Percentiles rank a stretch among this genome's conserved stretches.
Conservation (phyloP, 2,113 vertebrate species). For the Psettodes erumei region DNA sequence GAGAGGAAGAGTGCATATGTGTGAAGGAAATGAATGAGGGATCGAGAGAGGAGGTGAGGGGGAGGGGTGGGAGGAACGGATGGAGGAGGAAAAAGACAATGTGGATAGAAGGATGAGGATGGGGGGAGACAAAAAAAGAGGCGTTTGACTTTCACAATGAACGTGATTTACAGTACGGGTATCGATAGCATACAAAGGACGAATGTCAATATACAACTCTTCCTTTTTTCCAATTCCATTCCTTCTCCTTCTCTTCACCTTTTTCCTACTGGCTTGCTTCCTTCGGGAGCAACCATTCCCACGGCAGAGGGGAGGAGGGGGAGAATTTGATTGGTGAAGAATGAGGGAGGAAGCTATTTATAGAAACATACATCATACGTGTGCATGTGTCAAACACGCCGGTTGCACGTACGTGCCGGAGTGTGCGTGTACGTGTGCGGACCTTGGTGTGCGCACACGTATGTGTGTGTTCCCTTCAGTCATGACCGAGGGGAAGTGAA, state of each 20-base stretch:
- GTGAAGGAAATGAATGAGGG: slow-evolving; percentile 28
- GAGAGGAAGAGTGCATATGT: slow-evolving; percentile 9
- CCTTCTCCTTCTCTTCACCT: slow-evolving; percentile 35
- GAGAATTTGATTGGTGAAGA: slow-evolving; percentile 11
- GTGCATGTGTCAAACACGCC: slow-evolving; percentile 8
- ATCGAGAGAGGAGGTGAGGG: slow-evolving; percentile 1
- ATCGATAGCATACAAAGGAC: neutral
- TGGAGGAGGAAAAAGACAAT: slow-evolving; percentile 7
- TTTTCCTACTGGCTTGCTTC: slow-evolving; percentile 27
- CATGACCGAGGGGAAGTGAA: neutral
- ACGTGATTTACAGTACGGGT: neutral
- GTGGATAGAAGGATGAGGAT: neutral
- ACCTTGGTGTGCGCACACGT: neutral
- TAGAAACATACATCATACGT: slow-evolving; percentile 37
- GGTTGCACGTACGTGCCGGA: neutral
- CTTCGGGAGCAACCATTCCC: slow-evolving; percentile 39
- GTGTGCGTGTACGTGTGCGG: neutral
- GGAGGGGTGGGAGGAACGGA: slow-evolving; percentile 2
- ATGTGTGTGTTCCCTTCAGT: neutral
- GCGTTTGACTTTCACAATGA: neutral
- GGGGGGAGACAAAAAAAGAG: neutral
- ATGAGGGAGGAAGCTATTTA: slow-evolving; percentile 39
- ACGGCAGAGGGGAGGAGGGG: slow-evolving; percentile 10
- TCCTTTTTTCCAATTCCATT: neutral
- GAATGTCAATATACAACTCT: neutral